These are phyloP conservation scores for Meteorus colon DNA, from an alignment of 2,888 invertebrate genomes.

Conservation along the genomic window DNA sequence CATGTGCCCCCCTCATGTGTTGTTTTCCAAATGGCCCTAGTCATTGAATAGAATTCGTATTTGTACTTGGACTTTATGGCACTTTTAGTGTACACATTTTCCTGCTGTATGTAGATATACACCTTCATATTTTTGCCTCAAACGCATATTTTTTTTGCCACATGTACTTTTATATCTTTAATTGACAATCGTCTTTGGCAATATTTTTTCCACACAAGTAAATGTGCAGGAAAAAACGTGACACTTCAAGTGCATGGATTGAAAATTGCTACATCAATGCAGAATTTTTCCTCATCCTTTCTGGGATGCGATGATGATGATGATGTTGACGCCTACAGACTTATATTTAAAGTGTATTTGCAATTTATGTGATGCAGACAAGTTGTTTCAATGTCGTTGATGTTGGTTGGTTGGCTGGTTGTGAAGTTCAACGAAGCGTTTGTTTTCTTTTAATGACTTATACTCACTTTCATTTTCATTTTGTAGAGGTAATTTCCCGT, in stretches of 20 bases:
- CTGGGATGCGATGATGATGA: background rate
- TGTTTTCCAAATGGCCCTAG: background rate
- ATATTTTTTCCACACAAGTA: background rate
- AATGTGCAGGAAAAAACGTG: background rate
- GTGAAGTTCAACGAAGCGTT: slow-evolving; percentile 37
- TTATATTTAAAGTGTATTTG: background rate
- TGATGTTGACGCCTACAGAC: background rate
- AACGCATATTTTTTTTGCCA: background rate
- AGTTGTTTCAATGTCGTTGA: slow-evolving; percentile 33
- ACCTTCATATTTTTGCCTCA: background rate
- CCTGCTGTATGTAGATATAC: background rate
- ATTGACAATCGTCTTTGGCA: background rate
- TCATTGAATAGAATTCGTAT: background rate
- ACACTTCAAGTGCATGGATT: background rate
- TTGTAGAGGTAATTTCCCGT: background rate
- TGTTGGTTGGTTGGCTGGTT: background rate
- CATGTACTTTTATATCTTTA: too few species aligned
- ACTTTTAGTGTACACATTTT: slow-evolving; percentile 15
- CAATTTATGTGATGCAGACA: slow-evolving; percentile 8
- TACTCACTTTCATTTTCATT: slow-evolving; percentile 27
- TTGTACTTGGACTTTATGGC: background rate
- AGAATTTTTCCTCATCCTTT: background rate
- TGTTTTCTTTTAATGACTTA: background rate
- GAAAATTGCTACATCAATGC: background rate
- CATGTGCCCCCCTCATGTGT: background rate